phyloP scores from a whole-genome alignment of 2,113 vertebrate genomes.

The Mus musculus region GRCm39 chr2:120424501-120425000 shows the following conservation, averaged over 20 bases:
- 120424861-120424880: slow-evolving; percentile 21
- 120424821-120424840: neutral
- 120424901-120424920: slow-evolving; percentile 44
- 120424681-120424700: neutral
- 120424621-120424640: neutral
- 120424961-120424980: neutral
- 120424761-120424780: neutral
- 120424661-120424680: neutral
- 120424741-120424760: neutral
- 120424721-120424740: neutral
- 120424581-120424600: neutral
- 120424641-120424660: neutral
- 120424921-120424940: slow-evolving; percentile 32
- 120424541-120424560: neutral
- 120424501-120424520: neutral
- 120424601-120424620: neutral
- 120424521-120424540: neutral
- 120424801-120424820: neutral
- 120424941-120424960: neutral
- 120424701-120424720: neutral
- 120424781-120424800: neutral
- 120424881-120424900: slow-evolving; percentile 51
- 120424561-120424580: neutral
- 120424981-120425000: neutral
- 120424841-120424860: neutral